These are phyloP conservation scores for Yasuhikotakia modesta DNA, from an alignment of 2,797 vertebrate genomes.

Conservation along the genomic window DNA sequence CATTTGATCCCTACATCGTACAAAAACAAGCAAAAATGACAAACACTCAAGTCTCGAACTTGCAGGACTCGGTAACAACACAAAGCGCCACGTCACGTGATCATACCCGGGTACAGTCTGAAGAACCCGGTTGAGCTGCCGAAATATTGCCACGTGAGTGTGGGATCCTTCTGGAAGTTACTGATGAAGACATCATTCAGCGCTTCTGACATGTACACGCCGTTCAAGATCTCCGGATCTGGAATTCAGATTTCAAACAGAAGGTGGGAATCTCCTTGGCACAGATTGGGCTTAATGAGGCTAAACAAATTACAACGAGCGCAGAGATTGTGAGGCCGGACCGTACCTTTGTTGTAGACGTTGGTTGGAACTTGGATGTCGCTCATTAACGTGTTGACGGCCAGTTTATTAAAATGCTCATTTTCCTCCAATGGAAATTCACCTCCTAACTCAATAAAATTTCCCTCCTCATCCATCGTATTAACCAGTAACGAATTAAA, in stretches of 20 bases:
- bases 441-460: slow-evolving; percentile 83
- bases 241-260: not conserved
- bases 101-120: slow-evolving; percentile 91
- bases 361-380: slow-evolving; percentile 94
- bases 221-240: slow-evolving; percentile 94
- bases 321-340: too few relatives aligned
- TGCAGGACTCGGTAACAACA: not conserved
- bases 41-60: not conserved
- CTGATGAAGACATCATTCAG: slow-evolving; percentile 89
- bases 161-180: slow-evolving; percentile 94
- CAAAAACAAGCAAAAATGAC: slow-evolving; percentile 15
- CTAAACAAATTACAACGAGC: not conserved
- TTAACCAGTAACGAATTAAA: slow-evolving; percentile 92
- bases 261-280: too few relatives aligned
- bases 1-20: slow-evolving; percentile 88
- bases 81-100: not conserved
- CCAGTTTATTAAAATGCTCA: slow-evolving; percentile 90
- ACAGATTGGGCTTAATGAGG: too few relatives aligned
- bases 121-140: slow-evolving; percentile 96
- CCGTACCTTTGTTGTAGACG: slow-evolving; percentile 95
- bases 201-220: slow-evolving; percentile 94
- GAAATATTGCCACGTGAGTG: slow-evolving; percentile 97
- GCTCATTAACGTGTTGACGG: slow-evolving; percentile 89
- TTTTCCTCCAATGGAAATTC: slow-evolving; percentile 91
- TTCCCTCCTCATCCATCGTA: slow-evolving; percentile 84